Conservation (phyloP, 2,797 vertebrate genomes). For the Argentina silus region DNA sequence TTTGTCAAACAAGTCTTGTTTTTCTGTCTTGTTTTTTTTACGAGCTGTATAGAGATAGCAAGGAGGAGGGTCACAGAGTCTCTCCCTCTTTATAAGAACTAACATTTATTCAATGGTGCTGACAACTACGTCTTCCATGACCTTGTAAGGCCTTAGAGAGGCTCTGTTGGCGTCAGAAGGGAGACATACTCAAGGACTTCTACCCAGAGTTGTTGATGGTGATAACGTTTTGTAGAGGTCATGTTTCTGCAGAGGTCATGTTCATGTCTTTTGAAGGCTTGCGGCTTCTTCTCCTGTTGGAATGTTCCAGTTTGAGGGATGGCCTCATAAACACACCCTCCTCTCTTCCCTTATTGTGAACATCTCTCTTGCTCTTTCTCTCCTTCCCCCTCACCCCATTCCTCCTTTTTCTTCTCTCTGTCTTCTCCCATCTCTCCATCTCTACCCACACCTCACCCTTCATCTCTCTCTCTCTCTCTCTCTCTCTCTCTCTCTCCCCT, state of each 20-base stretch:
- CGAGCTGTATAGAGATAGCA: background rate
- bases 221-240: background rate
- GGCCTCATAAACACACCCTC: background rate
- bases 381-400: background rate
- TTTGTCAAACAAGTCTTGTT: slow-evolving; percentile 21
- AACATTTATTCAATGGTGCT: slow-evolving; percentile 29
- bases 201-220: slow-evolving; percentile 45
- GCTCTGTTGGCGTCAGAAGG: background rate
- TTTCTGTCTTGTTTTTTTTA: slow-evolving; percentile 10
- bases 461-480: slow-evolving; percentile 14
- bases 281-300: background rate
- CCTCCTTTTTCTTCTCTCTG: too few species aligned
- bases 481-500: slow-evolving; percentile 21
- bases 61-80: slow-evolving; percentile 47
- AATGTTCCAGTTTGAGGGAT: background rate
- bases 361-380: background rate
- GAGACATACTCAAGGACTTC: background rate
- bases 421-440: background rate
- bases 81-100: slow-evolving; percentile 45
- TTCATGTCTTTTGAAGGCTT: too few species aligned
- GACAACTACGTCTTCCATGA: slow-evolving; percentile 40
- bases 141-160: slow-evolving; percentile 65
- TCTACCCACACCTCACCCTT: background rate
- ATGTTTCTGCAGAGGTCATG: background rate
- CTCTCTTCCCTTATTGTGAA: background rate